Conservation (phyloP, 1,140 invertebrate species). For the Wiebesia pumilae region DNA sequence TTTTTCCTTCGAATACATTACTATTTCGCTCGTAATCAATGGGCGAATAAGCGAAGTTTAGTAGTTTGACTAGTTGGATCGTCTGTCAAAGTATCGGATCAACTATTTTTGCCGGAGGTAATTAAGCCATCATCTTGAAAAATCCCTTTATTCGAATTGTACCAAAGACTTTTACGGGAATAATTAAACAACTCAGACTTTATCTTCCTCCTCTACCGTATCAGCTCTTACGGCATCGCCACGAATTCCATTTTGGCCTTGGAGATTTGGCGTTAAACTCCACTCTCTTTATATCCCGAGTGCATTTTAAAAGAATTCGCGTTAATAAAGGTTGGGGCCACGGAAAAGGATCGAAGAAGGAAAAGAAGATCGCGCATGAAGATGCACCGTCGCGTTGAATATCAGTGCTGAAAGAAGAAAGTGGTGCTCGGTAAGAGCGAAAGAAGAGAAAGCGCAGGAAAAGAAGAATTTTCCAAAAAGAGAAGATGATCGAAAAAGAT, state of each 20-base stretch:
- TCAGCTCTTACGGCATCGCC: background rate
- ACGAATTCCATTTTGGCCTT: background rate
- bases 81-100: too few relatives aligned
- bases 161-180: background rate
- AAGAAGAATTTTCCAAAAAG: background rate
- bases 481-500: background rate
- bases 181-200: background rate
- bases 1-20: too few relatives aligned
- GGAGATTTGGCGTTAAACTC: background rate
- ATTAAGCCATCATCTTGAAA: too few relatives aligned
- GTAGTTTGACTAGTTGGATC: too few relatives aligned
- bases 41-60: too few relatives aligned
- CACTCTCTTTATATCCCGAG: background rate
- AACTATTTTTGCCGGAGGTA: too few relatives aligned
- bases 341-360: background rate
- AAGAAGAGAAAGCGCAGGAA: background rate
- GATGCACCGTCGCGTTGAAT: background rate
- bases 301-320: background rate
- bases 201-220: background rate
- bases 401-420: background rate
- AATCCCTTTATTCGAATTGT: too few relatives aligned
- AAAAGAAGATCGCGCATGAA: too few relatives aligned
- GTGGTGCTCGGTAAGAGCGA: background rate
- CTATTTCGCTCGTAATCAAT: too few relatives aligned
- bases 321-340: slow-evolving; percentile 24